A percentile compares a stretch with the other conserved stretches of the same genome.
phyloP scores from a whole-genome alignment of 2,113 vertebrate species.

The Mugil cephalus region DNA sequence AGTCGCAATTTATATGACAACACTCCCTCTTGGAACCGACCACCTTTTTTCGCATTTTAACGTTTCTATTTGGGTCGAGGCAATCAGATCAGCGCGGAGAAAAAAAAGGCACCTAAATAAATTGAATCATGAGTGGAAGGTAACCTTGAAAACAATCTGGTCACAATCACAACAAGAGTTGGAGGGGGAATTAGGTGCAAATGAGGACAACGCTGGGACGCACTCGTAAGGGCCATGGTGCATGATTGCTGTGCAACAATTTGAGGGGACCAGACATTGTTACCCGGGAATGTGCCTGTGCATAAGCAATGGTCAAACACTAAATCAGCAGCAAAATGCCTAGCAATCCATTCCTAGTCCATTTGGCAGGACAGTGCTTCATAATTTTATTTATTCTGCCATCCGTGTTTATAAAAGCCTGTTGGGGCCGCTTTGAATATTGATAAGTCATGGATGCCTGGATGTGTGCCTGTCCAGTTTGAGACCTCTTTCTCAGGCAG shows the following conservation, averaged over 20 bases:
- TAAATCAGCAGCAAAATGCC: slow-evolving; percentile 50
- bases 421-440: slow-evolving; percentile 51
- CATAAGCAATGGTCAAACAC: slow-evolving; percentile 46
- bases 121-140: slow-evolving; percentile 42
- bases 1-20: slow-evolving; percentile 77
- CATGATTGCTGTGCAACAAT: slow-evolving; percentile 57
- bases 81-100: not conserved
- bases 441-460: slow-evolving; percentile 43
- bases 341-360: slow-evolving; percentile 50
- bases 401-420: slow-evolving; percentile 42
- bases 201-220: slow-evolving; percentile 37
- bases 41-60: slow-evolving; percentile 48
- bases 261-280: slow-evolving; percentile 44
- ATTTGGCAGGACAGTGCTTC: slow-evolving; percentile 52
- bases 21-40: slow-evolving; percentile 2
- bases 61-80: slow-evolving; percentile 27
- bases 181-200: slow-evolving; percentile 69
- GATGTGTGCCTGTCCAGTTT: slow-evolving; percentile 21
- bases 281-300: slow-evolving; percentile 56
- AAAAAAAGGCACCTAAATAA: slow-evolving; percentile 14
- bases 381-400: slow-evolving; percentile 41
- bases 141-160: slow-evolving; percentile 78
- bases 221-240: slow-evolving; percentile 3
- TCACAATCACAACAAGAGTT: slow-evolving; percentile 43
- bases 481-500: slow-evolving; percentile 47